Evolutionary conservation across 2,888 invertebrate species (phyloP).

Genomic region (Pyrocoelia pectoralis): DNA sequence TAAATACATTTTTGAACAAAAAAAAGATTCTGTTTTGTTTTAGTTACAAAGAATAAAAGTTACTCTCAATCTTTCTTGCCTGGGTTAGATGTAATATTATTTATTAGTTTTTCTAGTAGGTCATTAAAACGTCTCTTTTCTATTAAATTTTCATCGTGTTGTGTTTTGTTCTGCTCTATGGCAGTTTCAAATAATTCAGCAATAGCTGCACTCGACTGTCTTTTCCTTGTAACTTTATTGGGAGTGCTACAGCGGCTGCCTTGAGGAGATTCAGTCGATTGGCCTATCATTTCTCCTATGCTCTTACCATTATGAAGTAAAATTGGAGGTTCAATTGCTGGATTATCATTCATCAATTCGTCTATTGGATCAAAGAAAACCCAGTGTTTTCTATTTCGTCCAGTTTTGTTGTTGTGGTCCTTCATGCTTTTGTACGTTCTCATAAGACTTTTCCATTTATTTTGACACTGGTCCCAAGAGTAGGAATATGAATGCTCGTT

Average conservation of each 20-base stretch:
- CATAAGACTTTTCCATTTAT: neutral
- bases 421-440: slow-evolving; percentile 2
- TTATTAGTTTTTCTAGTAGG: neutral
- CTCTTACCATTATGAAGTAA: slow-evolving; percentile 6
- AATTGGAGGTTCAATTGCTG: slow-evolving; percentile 8
- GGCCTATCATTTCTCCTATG: too few relatives aligned
- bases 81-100: too few relatives aligned
- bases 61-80: too few relatives aligned
- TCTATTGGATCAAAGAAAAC: slow-evolving; percentile 1
- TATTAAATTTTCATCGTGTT: neutral
- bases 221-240: neutral
- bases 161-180: neutral
- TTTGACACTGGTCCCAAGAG: slow-evolving; percentile 10
- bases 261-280: too few relatives aligned
- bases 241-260: neutral
- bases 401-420: neutral
- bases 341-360: slow-evolving; percentile 1
- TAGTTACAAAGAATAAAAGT: too few relatives aligned
- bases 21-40: too few relatives aligned
- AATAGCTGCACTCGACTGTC: neutral
- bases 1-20: too few relatives aligned
- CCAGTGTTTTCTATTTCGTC: slow-evolving; percentile 4
- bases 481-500: neutral
- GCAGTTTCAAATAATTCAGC: neutral
- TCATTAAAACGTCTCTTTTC: neutral